Evolutionary conservation across 2,888 invertebrate genomes (phyloP).

Genomic region (Ryuthela nishihirai): DNA sequence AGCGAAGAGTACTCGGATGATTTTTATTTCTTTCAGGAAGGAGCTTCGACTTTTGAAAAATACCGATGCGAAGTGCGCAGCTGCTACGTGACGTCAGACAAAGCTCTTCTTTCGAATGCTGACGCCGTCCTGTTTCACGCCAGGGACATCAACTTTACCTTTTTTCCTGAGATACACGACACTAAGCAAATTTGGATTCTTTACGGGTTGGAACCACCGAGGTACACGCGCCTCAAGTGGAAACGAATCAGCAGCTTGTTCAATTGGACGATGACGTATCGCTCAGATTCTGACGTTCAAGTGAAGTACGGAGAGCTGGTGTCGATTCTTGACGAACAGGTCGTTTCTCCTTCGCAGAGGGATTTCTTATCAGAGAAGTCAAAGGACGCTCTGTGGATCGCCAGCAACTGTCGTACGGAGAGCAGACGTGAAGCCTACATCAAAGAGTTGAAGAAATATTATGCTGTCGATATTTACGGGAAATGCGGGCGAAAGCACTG

Average conservation of each 20-base stretch:
- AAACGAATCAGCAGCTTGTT: conserved; percentile 17
- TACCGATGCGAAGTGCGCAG: conserved; percentile 20
- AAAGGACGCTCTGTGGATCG: conserved; percentile 51
- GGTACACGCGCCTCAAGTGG: conserved; percentile 12
- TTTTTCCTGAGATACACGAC: conserved; percentile 9
- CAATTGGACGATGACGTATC: conserved; percentile 40
- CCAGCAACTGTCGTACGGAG: conserved; percentile 51
- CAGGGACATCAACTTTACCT: conserved; percentile 10
- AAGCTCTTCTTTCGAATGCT: background rate
- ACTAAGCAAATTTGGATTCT: conserved; percentile 28
- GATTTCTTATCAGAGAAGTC: background rate
- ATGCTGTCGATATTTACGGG: conserved; percentile 50
- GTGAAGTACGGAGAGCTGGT: conserved; percentile 31
- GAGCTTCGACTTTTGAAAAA: conserved; percentile 10
- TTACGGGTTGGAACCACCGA: conserved; percentile 32
- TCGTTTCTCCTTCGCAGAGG: background rate
- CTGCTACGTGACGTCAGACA: conserved; percentile 30
- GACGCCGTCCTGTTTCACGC: conserved; percentile 35
- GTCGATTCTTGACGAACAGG: background rate
- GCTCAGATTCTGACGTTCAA: conserved; percentile 23
- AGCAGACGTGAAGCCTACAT: conserved; percentile 50
- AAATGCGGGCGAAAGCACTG: conserved; percentile 46
- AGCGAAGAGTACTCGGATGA: conserved; percentile 16
- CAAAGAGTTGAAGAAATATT: conserved; percentile 47
- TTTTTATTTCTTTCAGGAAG: conserved; percentile 26